Percentiles rank a stretch among this genome's conserved stretches.
Conservation (phyloP, 2,113 vertebrate species). For the Bettongia penicillata region DNA sequence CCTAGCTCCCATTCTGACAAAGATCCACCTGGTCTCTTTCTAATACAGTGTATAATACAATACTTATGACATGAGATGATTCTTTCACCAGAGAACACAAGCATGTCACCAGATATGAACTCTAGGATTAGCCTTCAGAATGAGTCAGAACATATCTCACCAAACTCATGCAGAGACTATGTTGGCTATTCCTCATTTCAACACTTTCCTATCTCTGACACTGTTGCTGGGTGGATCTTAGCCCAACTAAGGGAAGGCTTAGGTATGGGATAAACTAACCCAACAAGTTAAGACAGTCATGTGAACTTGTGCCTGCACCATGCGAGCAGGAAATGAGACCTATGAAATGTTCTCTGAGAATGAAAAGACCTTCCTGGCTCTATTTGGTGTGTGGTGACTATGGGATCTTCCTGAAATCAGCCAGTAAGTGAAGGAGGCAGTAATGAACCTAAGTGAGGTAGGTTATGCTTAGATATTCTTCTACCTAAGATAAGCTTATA, state of each 20-base stretch:
- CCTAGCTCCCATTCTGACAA: conserved; percentile 14
- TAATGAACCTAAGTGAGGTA: not conserved
- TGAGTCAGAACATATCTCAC: conserved; percentile 30
- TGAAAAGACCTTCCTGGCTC: not conserved
- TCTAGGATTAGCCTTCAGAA: not conserved
- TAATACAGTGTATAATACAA: not conserved
- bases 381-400: not conserved
- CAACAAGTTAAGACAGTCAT: conserved; percentile 45
- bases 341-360: not conserved
- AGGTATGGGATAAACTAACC: conserved; percentile 13
- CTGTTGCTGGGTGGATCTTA: not conserved
- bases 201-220: conserved; percentile 15
- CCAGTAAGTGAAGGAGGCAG: not conserved
- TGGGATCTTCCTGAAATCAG: not conserved
- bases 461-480: not conserved
- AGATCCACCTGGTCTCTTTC: conserved; percentile 13
- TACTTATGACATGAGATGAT: not conserved
- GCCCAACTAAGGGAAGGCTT: conserved; percentile 32
- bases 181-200: not conserved
- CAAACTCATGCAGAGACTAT: not conserved
- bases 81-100: conserved; percentile 31
- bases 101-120: not conserved
- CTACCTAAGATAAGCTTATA: not conserved
- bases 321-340: not conserved
- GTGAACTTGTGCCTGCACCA: not conserved